Percentiles rank a stretch among this genome's conserved stretches.
These are phyloP conservation scores for Ageneiosus marmoratus DNA, from an alignment of 2,113 vertebrate genomes.

Conservation along the genomic window DNA sequence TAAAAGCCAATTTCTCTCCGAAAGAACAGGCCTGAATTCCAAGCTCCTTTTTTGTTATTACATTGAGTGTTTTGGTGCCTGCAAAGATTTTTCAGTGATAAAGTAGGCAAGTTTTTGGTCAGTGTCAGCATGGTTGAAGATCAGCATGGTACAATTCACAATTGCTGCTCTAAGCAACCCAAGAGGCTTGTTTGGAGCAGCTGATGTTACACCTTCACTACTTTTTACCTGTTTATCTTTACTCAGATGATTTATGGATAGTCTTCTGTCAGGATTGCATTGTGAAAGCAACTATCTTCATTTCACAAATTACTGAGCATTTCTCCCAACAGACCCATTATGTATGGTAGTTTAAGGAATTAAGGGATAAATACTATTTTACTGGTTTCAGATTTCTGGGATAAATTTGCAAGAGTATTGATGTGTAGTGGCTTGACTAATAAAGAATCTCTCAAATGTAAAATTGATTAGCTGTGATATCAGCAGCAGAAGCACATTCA, in stretches of 20 bases:
- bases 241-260: not conserved
- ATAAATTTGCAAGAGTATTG: slow-evolving; percentile 58
- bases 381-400: slow-evolving; percentile 17
- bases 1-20: slow-evolving; percentile 64
- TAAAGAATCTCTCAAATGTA: slow-evolving; percentile 56
- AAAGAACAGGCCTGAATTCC: slow-evolving; percentile 50
- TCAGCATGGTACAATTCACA: not conserved
- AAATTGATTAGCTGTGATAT: slow-evolving; percentile 61
- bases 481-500: slow-evolving; percentile 58
- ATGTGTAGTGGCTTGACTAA: slow-evolving; percentile 36
- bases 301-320: not conserved
- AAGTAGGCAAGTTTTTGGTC: slow-evolving; percentile 6
- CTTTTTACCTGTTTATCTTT: not conserved
- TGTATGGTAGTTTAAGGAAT: not conserved
- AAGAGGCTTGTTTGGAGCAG: not conserved
- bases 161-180: not conserved
- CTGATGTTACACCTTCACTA: not conserved
- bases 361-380: not conserved
- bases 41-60: slow-evolving; percentile 31
- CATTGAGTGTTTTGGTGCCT: not conserved
- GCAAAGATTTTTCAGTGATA: slow-evolving; percentile 25
- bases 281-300: slow-evolving; percentile 9
- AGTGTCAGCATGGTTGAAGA: not conserved
- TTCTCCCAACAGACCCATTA: not conserved
- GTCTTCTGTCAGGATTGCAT: not conserved